phyloP scores from a whole-genome alignment of 2,888 invertebrate genomes.

The Fragum whitleyi region DNA sequence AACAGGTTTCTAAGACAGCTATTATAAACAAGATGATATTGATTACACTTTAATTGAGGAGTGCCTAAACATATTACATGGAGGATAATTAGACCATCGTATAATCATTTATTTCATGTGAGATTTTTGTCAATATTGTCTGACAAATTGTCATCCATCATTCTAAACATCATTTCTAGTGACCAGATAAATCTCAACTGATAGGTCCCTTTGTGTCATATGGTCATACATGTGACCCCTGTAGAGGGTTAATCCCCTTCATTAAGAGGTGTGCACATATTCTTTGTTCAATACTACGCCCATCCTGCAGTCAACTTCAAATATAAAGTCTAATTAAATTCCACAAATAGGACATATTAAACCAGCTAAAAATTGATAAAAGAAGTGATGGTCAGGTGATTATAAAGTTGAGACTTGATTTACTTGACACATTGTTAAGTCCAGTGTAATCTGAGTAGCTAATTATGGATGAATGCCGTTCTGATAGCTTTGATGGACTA shows the following conservation, averaged over 20 bases:
- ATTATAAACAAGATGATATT: too few relatives aligned
- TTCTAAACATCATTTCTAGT: constrained; percentile 5
- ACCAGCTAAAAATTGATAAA: constrained; percentile 7
- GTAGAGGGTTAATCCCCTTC: background rate
- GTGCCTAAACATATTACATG: background rate
- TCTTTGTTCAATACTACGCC: background rate
- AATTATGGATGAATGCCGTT: constrained; percentile 50
- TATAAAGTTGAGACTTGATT: constrained; percentile 52
- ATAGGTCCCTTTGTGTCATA: background rate
- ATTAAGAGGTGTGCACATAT: constrained; percentile 26
- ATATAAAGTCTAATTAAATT: constrained; percentile 19
- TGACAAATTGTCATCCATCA: constrained; percentile 12
- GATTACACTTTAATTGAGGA: too few relatives aligned
- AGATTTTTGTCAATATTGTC: constrained; percentile 22
- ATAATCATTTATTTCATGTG: constrained; percentile 1
- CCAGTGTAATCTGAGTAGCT: constrained; percentile 54
- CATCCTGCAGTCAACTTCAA: constrained; percentile 21
- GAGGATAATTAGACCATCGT: constrained; percentile 6
- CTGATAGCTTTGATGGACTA: constrained; percentile 56
- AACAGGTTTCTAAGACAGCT: too few relatives aligned
- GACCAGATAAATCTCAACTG: constrained; percentile 1
- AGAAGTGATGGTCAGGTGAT: constrained; percentile 35
- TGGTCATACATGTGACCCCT: constrained; percentile 19
- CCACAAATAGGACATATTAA: background rate
- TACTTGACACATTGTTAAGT: constrained; percentile 30